Evolutionary conservation across 2,113 vertebrate species (phyloP).

Genomic region (Cephalophus harveyi): DNA sequence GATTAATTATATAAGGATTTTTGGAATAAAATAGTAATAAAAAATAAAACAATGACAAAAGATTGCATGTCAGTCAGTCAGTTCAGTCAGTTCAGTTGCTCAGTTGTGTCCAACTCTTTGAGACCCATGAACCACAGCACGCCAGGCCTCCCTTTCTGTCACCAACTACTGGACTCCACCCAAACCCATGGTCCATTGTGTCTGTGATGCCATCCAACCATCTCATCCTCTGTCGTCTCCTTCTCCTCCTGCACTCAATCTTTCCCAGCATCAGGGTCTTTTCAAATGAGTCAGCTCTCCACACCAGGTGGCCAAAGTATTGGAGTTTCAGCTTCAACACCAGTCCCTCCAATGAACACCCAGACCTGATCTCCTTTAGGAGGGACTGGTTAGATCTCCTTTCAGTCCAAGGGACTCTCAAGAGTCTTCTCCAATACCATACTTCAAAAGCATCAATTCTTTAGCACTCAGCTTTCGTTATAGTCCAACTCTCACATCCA

Average conservation of each 20-base stretch:
- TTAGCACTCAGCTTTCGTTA: not conserved
- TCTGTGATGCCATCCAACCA: not conserved
- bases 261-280: not conserved
- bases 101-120: not conserved
- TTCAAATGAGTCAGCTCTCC: not conserved
- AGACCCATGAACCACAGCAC: not conserved
- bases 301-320: not conserved
- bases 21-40: not conserved
- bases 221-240: rapidly evolving
- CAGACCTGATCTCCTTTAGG: not conserved
- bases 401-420: not conserved
- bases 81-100: not conserved
- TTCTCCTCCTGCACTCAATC: not conserved
- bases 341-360: not conserved
- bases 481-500: not conserved
- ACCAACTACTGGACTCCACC: not conserved
- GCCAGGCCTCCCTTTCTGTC: not conserved
- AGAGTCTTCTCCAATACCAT: not conserved
- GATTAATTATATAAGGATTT: not conserved
- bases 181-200: not conserved
- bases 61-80: not conserved
- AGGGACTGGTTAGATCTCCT: not conserved
- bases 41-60: slow-evolving; percentile 13
- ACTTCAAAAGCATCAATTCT: not conserved
- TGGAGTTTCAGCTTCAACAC: not conserved